phyloP scores from a whole-genome alignment of 2,113 vertebrate genomes.

The Lophius piscatorius region DNA sequence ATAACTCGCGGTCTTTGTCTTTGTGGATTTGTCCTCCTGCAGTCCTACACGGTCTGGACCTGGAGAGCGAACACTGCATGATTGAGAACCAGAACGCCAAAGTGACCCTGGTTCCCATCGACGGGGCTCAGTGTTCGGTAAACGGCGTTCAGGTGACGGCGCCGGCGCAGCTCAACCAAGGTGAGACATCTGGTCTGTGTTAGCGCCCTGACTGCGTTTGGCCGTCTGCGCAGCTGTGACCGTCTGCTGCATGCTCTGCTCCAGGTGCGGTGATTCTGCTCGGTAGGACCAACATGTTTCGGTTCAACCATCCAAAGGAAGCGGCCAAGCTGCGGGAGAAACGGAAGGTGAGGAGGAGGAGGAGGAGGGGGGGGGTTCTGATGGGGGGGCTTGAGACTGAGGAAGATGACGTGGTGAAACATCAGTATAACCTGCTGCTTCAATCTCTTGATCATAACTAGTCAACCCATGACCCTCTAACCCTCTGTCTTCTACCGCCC shows the following conservation, averaged over 20 bases:
- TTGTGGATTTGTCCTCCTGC: neutral
- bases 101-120: conserved; percentile 88
- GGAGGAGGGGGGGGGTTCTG: neutral
- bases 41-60: conserved; percentile 95
- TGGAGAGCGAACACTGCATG: conserved; percentile 95
- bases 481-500: neutral
- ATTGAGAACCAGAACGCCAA: conserved; percentile 88
- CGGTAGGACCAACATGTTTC: conserved; percentile 98
- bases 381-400: too few relatives aligned
- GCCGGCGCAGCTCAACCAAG: conserved; percentile 90
- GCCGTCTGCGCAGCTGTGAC: neutral
- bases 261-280: conserved; percentile 95
- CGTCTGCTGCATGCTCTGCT: neutral
- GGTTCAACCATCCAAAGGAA: conserved; percentile 98
- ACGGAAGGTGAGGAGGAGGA: conserved; percentile 86
- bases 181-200: conserved; percentile 63
- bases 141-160: conserved; percentile 87
- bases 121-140: conserved; percentile 89
- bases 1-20: neutral
- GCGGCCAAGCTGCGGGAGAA: conserved; percentile 95
- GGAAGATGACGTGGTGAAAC: too few relatives aligned
- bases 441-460: too few relatives aligned
- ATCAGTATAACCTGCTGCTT: too few relatives aligned
- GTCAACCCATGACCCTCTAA: neutral
- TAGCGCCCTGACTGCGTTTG: too few relatives aligned